A percentile compares a stretch with the other conserved stretches of the same genome.
phyloP scores from a whole-genome alignment of 2,888 invertebrate genomes.

The Cheilosia soror region DNA sequence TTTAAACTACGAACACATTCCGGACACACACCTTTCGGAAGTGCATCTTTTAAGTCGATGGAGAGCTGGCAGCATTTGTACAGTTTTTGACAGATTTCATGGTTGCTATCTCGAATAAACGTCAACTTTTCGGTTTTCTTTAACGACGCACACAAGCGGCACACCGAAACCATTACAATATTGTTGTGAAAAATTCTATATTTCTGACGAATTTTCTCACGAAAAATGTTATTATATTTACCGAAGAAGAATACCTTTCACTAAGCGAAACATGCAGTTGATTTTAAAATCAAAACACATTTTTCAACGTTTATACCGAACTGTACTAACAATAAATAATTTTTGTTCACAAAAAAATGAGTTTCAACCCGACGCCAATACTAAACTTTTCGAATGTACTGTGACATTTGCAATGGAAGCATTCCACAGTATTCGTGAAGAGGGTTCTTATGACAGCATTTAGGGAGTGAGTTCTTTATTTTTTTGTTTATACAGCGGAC shows the following conservation, averaged over 20 bases:
- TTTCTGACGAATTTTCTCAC: background rate
- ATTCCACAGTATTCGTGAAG: background rate
- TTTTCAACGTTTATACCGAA: conserved; percentile 50
- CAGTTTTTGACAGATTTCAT: conserved; percentile 77
- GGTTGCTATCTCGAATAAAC: conserved; percentile 75
- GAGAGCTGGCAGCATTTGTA: conserved; percentile 77
- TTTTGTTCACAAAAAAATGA: conserved; percentile 25
- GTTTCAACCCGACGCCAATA: background rate
- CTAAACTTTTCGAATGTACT: conserved; percentile 13
- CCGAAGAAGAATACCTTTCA: background rate
- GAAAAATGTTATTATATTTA: background rate
- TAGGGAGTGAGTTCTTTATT: background rate
- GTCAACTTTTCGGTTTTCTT: conserved; percentile 76
- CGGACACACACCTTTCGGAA: conserved; percentile 78
- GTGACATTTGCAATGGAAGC: background rate
- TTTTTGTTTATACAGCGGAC: too few relatives aligned
- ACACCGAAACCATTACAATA: conserved; percentile 76
- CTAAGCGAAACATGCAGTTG: background rate
- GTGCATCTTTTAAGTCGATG: conserved; percentile 73
- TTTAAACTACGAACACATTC: conserved; percentile 77
- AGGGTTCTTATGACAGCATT: background rate
- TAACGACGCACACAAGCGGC: conserved; percentile 79
- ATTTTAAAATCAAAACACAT: conserved; percentile 30
- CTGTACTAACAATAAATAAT: conserved; percentile 36
- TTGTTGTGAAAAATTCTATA: background rate